Conservation (phyloP, 2,888 invertebrate genomes). For the Himalopsyche japonica region DNA sequence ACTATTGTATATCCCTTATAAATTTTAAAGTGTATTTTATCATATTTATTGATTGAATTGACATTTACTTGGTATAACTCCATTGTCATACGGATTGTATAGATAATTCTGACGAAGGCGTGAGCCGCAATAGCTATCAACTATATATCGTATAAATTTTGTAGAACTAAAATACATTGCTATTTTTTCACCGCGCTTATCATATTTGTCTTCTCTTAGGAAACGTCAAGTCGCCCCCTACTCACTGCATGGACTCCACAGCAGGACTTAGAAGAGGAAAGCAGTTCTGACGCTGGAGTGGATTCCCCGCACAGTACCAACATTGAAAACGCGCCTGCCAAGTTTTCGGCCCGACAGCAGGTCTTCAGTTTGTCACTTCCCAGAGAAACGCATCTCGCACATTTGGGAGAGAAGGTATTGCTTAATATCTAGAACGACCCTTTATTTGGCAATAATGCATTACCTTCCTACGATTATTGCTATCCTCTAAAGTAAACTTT, state of each 20-base stretch:
- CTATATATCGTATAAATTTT: too few species aligned
- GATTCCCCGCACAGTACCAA: slow-evolving; percentile 45
- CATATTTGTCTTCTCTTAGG: slow-evolving; percentile 20
- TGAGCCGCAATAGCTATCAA: too few species aligned
- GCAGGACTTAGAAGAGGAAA: slow-evolving; percentile 78
- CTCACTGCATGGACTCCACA: slow-evolving; percentile 78
- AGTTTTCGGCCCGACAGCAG: slow-evolving; percentile 59
- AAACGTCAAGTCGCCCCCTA: slow-evolving; percentile 38
- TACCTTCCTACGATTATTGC: background rate
- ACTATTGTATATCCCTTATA: too few species aligned
- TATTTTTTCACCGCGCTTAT: background rate
- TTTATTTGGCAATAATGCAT: background rate
- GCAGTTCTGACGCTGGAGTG: slow-evolving; percentile 56
- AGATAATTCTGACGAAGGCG: too few species aligned
- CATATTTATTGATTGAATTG: too few species aligned
- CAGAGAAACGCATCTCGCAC: slow-evolving; percentile 61
- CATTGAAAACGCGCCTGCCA: slow-evolving; percentile 44
- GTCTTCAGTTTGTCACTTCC: slow-evolving; percentile 79
- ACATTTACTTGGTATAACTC: too few species aligned
- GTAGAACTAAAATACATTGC: too few species aligned
- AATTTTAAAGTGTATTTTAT: too few species aligned
- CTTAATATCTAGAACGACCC: background rate
- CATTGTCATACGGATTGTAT: too few species aligned
- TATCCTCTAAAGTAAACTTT: background rate
- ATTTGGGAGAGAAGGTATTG: slow-evolving; percentile 48